Evolutionary conservation across 35 echinoderm and acorn worm species (phyloP).

Genomic region (Heliocidaris erythrogramma): DNA sequence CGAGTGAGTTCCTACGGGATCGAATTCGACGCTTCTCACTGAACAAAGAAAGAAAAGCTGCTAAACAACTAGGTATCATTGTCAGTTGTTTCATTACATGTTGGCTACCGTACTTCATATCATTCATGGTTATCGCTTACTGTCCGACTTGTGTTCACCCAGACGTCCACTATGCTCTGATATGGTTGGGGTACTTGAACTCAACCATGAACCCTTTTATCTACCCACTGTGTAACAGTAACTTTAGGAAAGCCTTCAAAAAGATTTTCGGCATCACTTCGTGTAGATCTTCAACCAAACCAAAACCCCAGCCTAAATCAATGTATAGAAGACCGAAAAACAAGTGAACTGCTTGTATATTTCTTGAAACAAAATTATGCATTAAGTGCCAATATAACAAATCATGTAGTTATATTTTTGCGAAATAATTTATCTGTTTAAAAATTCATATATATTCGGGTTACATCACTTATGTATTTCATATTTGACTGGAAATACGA

Average conservation of each 20-base stretch:
- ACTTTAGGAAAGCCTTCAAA: conserved; percentile 92
- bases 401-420: not conserved
- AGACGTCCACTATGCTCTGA: conserved; percentile 71
- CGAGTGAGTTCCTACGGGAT: conserved; percentile 66
- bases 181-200: conserved; percentile 97
- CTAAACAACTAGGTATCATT: conserved; percentile 92
- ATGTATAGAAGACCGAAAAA: conserved; percentile 14
- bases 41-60: conserved; percentile 87
- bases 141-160: conserved; percentile 62
- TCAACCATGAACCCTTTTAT: conserved; percentile 96
- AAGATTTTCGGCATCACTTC: conserved; percentile 73
- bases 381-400: not conserved
- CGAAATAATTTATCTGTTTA: not conserved
- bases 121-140: conserved; percentile 89
- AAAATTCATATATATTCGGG: not conserved
- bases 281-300: conserved; percentile 30
- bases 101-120: conserved; percentile 94
- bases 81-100: conserved; percentile 96
- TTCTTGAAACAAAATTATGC: not conserved
- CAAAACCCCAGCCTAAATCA: conserved; percentile 25
- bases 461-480: not conserved
- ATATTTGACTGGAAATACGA: too few species aligned
- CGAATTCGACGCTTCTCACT: conserved; percentile 82
- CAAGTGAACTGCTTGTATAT: conserved; percentile 17
- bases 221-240: conserved; percentile 95